phyloP scores from a whole-genome alignment of 1,140 invertebrate species.

The Panulirus ornatus region DNA sequence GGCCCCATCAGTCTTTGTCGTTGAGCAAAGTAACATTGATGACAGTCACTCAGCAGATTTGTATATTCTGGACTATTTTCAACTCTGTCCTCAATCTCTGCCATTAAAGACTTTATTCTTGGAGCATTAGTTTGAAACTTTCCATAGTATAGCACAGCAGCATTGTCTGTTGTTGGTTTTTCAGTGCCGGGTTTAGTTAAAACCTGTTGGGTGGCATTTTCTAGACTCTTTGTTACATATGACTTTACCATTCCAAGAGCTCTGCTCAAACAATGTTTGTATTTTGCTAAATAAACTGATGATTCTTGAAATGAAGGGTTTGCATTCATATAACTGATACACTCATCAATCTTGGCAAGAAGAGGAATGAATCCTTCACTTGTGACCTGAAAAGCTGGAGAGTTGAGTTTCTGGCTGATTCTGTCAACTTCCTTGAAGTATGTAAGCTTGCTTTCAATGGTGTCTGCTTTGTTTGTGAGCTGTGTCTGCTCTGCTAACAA shows the following conservation, averaged over 20 bases:
- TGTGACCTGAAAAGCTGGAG: slow-evolving; percentile 87
- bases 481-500: slow-evolving; percentile 81
- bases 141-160: slow-evolving; percentile 94
- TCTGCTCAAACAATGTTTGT: slow-evolving; percentile 88
- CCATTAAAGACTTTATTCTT: slow-evolving; percentile 88
- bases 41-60: slow-evolving; percentile 88
- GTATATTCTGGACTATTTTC: slow-evolving; percentile 82
- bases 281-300: slow-evolving; percentile 84
- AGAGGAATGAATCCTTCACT: slow-evolving; percentile 90
- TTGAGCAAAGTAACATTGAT: slow-evolving; percentile 90
- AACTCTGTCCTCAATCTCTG: slow-evolving; percentile 87
- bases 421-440: slow-evolving; percentile 92
- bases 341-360: slow-evolving; percentile 91
- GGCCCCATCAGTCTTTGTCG: slow-evolving; percentile 86
- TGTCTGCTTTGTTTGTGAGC: slow-evolving; percentile 87
- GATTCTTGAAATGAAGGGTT: slow-evolving; percentile 81
- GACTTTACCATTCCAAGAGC: slow-evolving; percentile 88
- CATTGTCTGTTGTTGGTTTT: slow-evolving; percentile 82
- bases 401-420: slow-evolving; percentile 88
- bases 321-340: slow-evolving; percentile 89
- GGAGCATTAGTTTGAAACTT: slow-evolving; percentile 94
- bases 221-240: slow-evolving; percentile 86
- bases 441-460: slow-evolving; percentile 88
- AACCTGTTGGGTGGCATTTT: slow-evolving; percentile 88
- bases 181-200: slow-evolving; percentile 77